Evolutionary conservation across 1,140 invertebrate genomes (phyloP).

Genomic region (Lucilia sericata): DNA sequence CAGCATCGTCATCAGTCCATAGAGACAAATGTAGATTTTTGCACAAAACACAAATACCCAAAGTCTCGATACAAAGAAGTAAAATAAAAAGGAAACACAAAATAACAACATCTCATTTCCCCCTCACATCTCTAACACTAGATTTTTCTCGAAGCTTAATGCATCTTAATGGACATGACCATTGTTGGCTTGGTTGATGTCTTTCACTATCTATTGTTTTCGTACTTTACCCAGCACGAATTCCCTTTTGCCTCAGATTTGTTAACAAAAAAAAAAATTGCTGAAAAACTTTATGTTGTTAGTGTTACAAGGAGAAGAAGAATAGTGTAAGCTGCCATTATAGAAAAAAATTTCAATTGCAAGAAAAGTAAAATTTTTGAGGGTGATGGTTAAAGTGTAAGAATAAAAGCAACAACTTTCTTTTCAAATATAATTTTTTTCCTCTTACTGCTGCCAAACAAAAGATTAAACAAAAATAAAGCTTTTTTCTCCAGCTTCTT

Average conservation of each 20-base stretch:
- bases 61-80: neutral
- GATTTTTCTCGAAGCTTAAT: neutral
- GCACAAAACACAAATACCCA: neutral
- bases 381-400: neutral
- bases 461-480: conserved; percentile 1
- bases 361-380: conserved; percentile 8
- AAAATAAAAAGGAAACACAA: neutral
- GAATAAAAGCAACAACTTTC: conserved; percentile 18
- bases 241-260: neutral
- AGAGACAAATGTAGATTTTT: neutral
- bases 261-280: neutral
- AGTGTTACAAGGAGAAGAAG: neutral
- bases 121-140: neutral
- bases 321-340: neutral
- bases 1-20: neutral
- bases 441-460: neutral
- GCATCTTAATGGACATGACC: conserved; percentile 22
- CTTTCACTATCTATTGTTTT: conserved; percentile 8
- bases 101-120: neutral
- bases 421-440: neutral
- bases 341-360: neutral
- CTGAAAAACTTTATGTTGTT: neutral
- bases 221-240: neutral
- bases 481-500: neutral
- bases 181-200: neutral